Percentiles rank a stretch among this genome's conserved stretches.
These are phyloP conservation scores for Emesis furor DNA, from an alignment of 2,888 invertebrate genomes.

Conservation along the genomic window DNA sequence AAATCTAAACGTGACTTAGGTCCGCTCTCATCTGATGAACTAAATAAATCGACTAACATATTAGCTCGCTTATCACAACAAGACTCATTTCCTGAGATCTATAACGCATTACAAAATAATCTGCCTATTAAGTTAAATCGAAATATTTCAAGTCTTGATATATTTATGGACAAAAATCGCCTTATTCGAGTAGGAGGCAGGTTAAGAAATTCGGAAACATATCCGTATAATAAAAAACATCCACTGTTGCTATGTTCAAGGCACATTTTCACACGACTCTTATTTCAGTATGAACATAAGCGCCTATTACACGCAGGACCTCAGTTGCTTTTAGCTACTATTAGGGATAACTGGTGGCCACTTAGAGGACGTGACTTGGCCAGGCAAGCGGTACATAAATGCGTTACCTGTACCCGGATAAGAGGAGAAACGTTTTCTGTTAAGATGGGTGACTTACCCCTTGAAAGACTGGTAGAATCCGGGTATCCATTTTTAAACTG, in stretches of 20 bases:
- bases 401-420: conserved; percentile 19
- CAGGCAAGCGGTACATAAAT: conserved; percentile 30
- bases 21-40: conserved; percentile 3
- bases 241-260: conserved; percentile 10
- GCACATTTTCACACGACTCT: conserved; percentile 21
- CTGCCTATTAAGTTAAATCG: conserved; percentile 9
- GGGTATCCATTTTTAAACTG: conserved; percentile 25
- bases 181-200: background rate
- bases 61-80: conserved; percentile 22
- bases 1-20: background rate
- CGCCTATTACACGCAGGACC: conserved; percentile 51
- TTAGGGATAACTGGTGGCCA: conserved; percentile 53
- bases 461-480: background rate
- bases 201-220: background rate
- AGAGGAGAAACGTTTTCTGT: conserved; percentile 4
- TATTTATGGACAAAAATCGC: conserved; percentile 35
- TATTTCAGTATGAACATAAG: conserved; percentile 23
- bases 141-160: background rate
- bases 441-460: conserved; percentile 41
- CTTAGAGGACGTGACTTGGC: conserved; percentile 52
- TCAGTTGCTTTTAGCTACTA: conserved; percentile 39
- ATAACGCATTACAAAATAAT: conserved; percentile 25
- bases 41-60: background rate
- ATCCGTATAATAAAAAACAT: background rate
- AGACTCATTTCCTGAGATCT: conserved; percentile 36